Evolutionary conservation across 2,113 vertebrate species (phyloP).

Genomic region (Alligator sinensis): DNA sequence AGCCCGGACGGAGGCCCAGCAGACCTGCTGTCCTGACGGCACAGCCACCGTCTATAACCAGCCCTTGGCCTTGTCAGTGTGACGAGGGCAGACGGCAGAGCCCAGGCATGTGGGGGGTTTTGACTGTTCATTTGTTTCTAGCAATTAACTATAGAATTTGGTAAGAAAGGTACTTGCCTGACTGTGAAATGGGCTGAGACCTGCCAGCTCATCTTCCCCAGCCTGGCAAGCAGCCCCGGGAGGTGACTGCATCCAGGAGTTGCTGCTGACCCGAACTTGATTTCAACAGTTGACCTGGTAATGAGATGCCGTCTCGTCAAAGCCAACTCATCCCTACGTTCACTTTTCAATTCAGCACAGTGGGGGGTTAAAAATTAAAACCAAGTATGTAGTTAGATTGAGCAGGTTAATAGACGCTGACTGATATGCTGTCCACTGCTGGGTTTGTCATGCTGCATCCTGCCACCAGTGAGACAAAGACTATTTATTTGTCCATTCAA

Average conservation of each 20-base stretch:
- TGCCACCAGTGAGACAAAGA: accelerated
- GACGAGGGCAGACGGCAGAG: too few relatives aligned
- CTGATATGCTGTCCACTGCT: not conserved
- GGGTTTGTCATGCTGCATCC: accelerated
- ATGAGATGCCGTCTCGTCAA: not conserved
- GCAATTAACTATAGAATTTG: too few relatives aligned
- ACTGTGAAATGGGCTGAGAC: accelerated
- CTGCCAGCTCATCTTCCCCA: too few relatives aligned
- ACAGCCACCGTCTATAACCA: too few relatives aligned
- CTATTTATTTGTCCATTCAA: accelerated
- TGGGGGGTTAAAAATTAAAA: not conserved
- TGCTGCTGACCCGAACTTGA: not conserved
- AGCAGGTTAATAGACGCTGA: not conserved
- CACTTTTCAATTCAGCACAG: too few relatives aligned
- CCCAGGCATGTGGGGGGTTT: too few relatives aligned
- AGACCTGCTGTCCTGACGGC: too few relatives aligned
- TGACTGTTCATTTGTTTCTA: too few relatives aligned
- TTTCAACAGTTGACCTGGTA: not conserved
- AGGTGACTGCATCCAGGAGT: not conserved
- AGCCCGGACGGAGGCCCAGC: too few relatives aligned
- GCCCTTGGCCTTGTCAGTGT: too few relatives aligned
- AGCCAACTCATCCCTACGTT: not conserved
- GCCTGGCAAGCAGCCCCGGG: accelerated
- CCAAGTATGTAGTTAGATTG: accelerated
- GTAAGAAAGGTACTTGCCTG: too few relatives aligned